Evolutionary conservation across 2,113 vertebrate genomes (phyloP).

Genomic region (Prietella phreatophila): DNA sequence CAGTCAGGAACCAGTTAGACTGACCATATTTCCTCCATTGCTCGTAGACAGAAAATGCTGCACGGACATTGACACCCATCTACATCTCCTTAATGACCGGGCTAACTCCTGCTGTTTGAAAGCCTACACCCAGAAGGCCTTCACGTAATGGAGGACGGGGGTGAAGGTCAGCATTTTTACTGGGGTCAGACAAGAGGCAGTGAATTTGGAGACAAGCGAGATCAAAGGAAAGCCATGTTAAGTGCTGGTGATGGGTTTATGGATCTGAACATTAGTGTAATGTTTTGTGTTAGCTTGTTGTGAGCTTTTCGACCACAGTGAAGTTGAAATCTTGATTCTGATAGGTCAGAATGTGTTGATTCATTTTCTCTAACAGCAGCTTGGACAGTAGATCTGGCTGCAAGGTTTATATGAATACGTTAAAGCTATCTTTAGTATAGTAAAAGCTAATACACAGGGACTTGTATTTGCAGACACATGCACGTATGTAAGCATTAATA

Average conservation of each 20-base stretch:
- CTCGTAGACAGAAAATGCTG: constrained; percentile 34
- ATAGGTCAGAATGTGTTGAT: background rate
- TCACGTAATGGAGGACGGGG: constrained; percentile 45
- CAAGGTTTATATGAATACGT: background rate
- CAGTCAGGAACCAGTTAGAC: constrained; percentile 47
- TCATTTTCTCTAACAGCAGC: too few relatives aligned
- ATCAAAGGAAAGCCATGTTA: constrained; percentile 46
- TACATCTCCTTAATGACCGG: constrained; percentile 44
- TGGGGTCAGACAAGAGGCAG: constrained; percentile 50
- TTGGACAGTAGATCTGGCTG: background rate
- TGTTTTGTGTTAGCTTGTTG: constrained; percentile 8
- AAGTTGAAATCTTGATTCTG: background rate
- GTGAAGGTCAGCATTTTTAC: constrained; percentile 50
- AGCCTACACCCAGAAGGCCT: constrained; percentile 46
- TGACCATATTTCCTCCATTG: constrained; percentile 40
- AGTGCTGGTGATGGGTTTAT: constrained; percentile 22
- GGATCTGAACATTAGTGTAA: background rate
- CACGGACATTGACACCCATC: constrained; percentile 44
- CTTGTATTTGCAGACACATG: background rate
- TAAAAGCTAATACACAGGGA: background rate
- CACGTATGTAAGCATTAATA: background rate
- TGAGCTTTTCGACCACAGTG: background rate
- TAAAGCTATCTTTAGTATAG: background rate
- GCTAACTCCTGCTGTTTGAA: constrained; percentile 46
- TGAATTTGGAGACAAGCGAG: constrained; percentile 43